Conservation (phyloP, 1,140 invertebrate species). For the Nasonia vitripennis region DNA sequence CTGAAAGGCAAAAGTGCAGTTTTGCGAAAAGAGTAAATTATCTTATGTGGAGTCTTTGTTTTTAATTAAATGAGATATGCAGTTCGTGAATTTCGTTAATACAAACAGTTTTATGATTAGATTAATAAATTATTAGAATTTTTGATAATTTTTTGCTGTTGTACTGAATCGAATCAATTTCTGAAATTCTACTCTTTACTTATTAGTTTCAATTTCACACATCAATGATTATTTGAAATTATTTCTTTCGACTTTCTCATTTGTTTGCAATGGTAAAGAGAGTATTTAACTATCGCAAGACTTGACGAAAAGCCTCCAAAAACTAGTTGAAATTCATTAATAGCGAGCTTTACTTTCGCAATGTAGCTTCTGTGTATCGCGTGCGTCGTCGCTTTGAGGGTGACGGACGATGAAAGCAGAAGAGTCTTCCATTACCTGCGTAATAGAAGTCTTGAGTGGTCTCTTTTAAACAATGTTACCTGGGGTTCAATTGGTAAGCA, state of each 20-base stretch:
- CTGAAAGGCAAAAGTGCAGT: neutral
- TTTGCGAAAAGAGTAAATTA: neutral
- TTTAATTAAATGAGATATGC: too few species aligned
- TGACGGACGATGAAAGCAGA: constrained; percentile 83
- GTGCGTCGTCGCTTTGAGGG: constrained; percentile 81
- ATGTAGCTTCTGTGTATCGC: constrained; percentile 79
- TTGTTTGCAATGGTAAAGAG: neutral
- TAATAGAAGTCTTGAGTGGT: constrained; percentile 84
- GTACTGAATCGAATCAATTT: too few species aligned
- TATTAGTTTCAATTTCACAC: too few species aligned
- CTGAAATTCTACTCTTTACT: too few species aligned
- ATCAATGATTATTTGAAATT: too few species aligned
- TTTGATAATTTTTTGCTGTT: too few species aligned
- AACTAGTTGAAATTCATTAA: constrained; percentile 30
- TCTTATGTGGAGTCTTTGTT: too few species aligned
- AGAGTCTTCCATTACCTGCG: constrained; percentile 80
- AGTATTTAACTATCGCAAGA: neutral
- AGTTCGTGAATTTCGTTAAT: too few species aligned
- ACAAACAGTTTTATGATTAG: too few species aligned
- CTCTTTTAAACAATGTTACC: constrained; percentile 82
- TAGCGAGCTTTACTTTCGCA: constrained; percentile 57
- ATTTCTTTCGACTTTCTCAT: too few species aligned
- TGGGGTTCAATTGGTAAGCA: constrained; percentile 81
- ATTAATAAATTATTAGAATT: too few species aligned
- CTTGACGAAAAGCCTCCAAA: constrained; percentile 16